Percentiles rank a stretch among this genome's conserved stretches.
Conservation (phyloP, 1,140 invertebrate species). For the Ostrea edulis region DNA sequence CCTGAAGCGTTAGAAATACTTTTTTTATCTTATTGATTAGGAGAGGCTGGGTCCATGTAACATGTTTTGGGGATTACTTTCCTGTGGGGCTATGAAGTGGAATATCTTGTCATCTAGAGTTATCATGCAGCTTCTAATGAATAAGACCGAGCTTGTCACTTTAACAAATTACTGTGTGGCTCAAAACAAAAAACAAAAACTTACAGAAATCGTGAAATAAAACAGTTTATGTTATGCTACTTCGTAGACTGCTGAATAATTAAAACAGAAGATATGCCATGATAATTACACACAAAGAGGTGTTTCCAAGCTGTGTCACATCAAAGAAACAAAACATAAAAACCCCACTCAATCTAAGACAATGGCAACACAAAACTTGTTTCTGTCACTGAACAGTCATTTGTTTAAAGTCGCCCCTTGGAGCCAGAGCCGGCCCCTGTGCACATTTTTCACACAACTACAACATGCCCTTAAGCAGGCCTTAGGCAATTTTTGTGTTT, state of each 20-base stretch:
- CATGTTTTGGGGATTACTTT: not conserved
- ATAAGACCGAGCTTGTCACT: not conserved
- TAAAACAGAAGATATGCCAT: not conserved
- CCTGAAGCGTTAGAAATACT: not conserved
- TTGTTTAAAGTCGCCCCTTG: not conserved
- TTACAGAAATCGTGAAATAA: not conserved
- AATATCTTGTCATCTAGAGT: slow-evolving; percentile 12
- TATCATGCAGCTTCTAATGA: not conserved
- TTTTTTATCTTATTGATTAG: slow-evolving; percentile 6
- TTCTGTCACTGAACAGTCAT: not conserved
- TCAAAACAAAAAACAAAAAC: not conserved
- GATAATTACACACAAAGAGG: not conserved
- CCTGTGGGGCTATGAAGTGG: not conserved
- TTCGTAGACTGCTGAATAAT: not conserved
- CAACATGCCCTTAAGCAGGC: not conserved
- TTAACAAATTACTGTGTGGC: not conserved
- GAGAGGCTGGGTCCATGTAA: not conserved
- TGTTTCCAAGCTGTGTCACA: not conserved
- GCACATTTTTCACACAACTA: not conserved
- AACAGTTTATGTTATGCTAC: not conserved
- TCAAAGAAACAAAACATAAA: slow-evolving; percentile 5
- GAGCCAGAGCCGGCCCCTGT: not conserved
- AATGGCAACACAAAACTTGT: slow-evolving; percentile 16
- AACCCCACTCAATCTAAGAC: not conserved
- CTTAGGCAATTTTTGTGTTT: not conserved